Evolutionary conservation across 2,113 vertebrate genomes (phyloP), one percentile per base, ranked within the genome.

Genomic region (Arizona elegans): DNA sequence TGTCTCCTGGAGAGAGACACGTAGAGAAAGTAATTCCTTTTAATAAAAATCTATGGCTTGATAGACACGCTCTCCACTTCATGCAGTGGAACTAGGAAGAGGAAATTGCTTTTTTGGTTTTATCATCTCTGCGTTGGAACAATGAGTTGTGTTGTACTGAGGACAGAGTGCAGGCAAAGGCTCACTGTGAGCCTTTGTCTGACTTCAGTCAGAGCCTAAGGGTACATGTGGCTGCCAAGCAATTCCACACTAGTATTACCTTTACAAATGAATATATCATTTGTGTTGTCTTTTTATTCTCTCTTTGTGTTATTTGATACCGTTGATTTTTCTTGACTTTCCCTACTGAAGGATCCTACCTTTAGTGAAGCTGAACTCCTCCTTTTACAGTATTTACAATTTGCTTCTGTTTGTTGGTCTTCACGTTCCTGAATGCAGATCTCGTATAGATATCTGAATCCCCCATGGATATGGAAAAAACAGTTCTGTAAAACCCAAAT

Each of bases 111-210:
- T 93, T 90, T 89, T 38, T 21, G 89, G 88, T 5, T 92, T 95
- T 90, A 93, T 93, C 53, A 91, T 55, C 87, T 89, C 90, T 90
- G 90, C 29, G 50, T 62, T 21, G 75, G 92, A 95, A 94, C 65
- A 96, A 95, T 92, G 26, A 0, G 0, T 92, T 94, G 92, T 88
- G 92, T 91, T 96, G 70, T 91, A 88, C 91, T 86, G 90, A 94
- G 87, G 93, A 90, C 4, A 92, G 55, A 90, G 9, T 56, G 26
- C 1, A 86, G 24, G 9, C 13, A 92, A 92, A 95, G 8, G 3
- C 8, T 93, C 93, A 65, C 94, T 92, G 75, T 90, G 38, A 56
- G 47, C 86, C 91, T 95, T 95, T 93, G 94, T 93, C 88, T 93
- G 56, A 89, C 87, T 58, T 93, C 94, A 26, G 26, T 85, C 87